phyloP scores from a whole-genome alignment of 2,888 invertebrate genomes.

The Scaeva pyrastri region DNA sequence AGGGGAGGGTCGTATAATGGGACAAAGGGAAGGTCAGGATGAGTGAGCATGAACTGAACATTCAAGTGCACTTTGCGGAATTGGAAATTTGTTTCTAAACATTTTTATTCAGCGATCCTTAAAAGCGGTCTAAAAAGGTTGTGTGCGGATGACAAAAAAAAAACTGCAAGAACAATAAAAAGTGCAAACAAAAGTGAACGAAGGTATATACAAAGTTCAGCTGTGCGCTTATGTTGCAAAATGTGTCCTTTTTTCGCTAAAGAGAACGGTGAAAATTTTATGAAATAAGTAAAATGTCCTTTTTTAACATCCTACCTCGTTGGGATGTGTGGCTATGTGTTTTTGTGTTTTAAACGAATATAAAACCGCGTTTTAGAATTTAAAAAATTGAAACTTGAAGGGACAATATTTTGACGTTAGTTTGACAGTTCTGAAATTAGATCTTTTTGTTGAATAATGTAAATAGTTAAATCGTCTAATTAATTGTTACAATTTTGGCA shows the following conservation, averaged over 20 bases:
- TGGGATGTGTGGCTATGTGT: too few species aligned
- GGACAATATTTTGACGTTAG: too few species aligned
- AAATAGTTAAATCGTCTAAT: too few species aligned
- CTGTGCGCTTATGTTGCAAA: slow-evolving; percentile 41
- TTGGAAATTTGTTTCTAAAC: slow-evolving; percentile 60
- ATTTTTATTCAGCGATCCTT: slow-evolving; percentile 51
- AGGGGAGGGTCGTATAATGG: not conserved
- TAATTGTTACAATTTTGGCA: too few species aligned
- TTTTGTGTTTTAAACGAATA: too few species aligned
- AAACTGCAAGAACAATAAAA: slow-evolving; percentile 3
- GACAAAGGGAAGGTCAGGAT: slow-evolving; percentile 34
- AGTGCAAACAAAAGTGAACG: slow-evolving; percentile 19
- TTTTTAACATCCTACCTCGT: not conserved
- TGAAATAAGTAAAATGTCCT: not conserved
- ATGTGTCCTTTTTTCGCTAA: slow-evolving; percentile 31
- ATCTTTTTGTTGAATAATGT: too few species aligned
- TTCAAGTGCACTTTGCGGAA: slow-evolving; percentile 71
- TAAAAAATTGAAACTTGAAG: too few species aligned
- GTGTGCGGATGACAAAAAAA: slow-evolving; percentile 16
- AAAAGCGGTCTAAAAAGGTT: slow-evolving; percentile 40
- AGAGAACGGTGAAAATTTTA: not conserved
- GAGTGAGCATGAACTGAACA: too few species aligned
- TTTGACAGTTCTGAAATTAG: too few species aligned
- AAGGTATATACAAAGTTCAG: slow-evolving; percentile 20
- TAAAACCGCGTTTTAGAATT: too few species aligned